Conservation (phyloP, 1,140 invertebrate species). For the Reticulitermes speratus region DNA sequence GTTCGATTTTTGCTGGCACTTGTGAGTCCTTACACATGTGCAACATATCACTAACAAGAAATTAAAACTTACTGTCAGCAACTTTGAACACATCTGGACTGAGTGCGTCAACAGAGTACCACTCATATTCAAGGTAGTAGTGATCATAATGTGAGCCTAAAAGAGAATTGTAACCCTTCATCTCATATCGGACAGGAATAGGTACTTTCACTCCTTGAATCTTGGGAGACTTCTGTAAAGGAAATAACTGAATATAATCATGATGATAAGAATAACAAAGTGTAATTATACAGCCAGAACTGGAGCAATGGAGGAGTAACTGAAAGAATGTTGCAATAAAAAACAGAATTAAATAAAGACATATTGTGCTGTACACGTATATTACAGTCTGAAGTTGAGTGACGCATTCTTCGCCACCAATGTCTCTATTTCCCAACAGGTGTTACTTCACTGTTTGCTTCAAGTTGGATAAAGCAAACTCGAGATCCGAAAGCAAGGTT, state of each 20-base stretch:
- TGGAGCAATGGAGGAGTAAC: too few species aligned
- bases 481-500: too few species aligned
- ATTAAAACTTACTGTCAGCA: slow-evolving; percentile 51
- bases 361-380: too few species aligned
- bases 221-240: slow-evolving; percentile 34
- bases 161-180: slow-evolving; percentile 89
- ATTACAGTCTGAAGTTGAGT: too few species aligned
- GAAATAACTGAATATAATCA: slow-evolving; percentile 29
- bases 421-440: too few species aligned
- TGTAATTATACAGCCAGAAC: too few species aligned
- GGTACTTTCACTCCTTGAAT: slow-evolving; percentile 35
- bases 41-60: neutral
- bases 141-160: slow-evolving; percentile 95
- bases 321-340: too few species aligned
- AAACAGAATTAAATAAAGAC: too few species aligned
- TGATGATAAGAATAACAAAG: too few species aligned
- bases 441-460: too few species aligned
- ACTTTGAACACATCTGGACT: slow-evolving; percentile 68
- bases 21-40: neutral
- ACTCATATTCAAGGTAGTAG: slow-evolving; percentile 84
- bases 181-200: slow-evolving; percentile 80
- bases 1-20: neutral
- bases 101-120: slow-evolving; percentile 67
- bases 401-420: too few species aligned
- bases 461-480: too few species aligned